These are phyloP conservation scores for Brachionus manjavacas DNA, from an alignment of 1,140 invertebrate genomes.

Conservation along the genomic window DNA sequence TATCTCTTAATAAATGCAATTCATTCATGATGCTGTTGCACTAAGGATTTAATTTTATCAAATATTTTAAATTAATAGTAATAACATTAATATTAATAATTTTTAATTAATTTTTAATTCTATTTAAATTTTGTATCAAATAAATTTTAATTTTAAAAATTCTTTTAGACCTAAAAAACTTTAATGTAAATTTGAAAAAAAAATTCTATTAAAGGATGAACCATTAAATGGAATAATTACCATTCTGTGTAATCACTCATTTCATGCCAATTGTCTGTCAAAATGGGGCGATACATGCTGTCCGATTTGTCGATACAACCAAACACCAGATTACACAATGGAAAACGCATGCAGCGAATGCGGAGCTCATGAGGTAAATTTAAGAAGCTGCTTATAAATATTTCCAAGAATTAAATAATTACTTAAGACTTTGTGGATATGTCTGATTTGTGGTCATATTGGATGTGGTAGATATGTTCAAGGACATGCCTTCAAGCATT, in stretches of 20 bases:
- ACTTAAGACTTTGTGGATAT: constrained; percentile 81
- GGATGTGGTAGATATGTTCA: constrained; percentile 82
- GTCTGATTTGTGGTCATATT: constrained; percentile 93
- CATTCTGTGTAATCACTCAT: constrained; percentile 95
- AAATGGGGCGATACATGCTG: constrained; percentile 88
- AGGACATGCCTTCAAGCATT: constrained; percentile 76
- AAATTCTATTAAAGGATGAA: constrained; percentile 71
- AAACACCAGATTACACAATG: constrained; percentile 77
- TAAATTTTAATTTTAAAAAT: neutral
- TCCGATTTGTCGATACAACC: constrained; percentile 63
- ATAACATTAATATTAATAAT: too few relatives aligned
- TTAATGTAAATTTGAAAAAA: neutral
- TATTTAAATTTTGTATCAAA: too few relatives aligned
- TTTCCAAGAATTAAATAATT: constrained; percentile 53
- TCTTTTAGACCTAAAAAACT: neutral
- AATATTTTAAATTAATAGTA: too few relatives aligned
- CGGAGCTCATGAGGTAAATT: constrained; percentile 59
- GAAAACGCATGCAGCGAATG: constrained; percentile 80
- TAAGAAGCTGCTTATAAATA: neutral
- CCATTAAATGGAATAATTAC: constrained; percentile 93
- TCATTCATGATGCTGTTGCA: too few relatives aligned
- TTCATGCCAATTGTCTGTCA: constrained; percentile 85
- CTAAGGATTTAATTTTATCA: too few relatives aligned
- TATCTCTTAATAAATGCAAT: too few relatives aligned
- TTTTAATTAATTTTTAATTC: too few relatives aligned